Percentiles rank a stretch among this genome's conserved stretches.
These are phyloP conservation scores for Cordylochernes scorpioides DNA, from an alignment of 2,888 invertebrate genomes.

Conservation along the genomic window DNA sequence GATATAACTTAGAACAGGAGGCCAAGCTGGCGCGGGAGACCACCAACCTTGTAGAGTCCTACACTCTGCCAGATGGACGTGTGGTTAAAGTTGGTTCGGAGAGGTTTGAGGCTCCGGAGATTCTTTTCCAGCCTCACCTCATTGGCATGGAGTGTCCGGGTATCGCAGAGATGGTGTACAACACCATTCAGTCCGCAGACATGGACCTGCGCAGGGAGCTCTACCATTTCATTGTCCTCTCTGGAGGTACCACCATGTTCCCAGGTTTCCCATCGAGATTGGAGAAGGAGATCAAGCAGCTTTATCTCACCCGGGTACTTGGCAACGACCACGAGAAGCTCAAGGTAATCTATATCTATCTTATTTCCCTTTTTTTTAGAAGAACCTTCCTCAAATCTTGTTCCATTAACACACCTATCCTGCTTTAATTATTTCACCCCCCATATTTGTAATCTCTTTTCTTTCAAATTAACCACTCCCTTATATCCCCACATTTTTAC, in stretches of 20 bases:
- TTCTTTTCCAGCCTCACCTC: slow-evolving; percentile 88
- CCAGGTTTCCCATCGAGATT: slow-evolving; percentile 86
- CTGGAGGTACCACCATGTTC: slow-evolving; percentile 98
- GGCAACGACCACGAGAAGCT: slow-evolving; percentile 75
- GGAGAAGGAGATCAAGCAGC: slow-evolving; percentile 88
- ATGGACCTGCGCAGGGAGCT: slow-evolving; percentile 87
- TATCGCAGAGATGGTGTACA: slow-evolving; percentile 75
- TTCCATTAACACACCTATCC: too few relatives aligned
- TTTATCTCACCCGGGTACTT: slow-evolving; percentile 79
- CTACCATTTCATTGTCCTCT: slow-evolving; percentile 92
- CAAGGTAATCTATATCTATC: too few relatives aligned
- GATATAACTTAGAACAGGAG: slow-evolving; percentile 92
- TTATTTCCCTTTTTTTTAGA: too few relatives aligned
- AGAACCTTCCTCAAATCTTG: too few relatives aligned
- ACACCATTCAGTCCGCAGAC: slow-evolving; percentile 84
- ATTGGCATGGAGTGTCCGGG: slow-evolving; percentile 97
- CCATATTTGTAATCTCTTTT: too few relatives aligned
- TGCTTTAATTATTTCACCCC: too few relatives aligned
- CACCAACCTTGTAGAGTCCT: slow-evolving; percentile 85
- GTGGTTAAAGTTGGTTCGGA: slow-evolving; percentile 40
- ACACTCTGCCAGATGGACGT: slow-evolving; percentile 32
- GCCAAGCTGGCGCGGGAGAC: slow-evolving; percentile 85
- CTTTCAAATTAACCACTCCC: too few relatives aligned
- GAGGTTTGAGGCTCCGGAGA: slow-evolving; percentile 88
- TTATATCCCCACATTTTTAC: too few relatives aligned